These are phyloP conservation scores for Ommatoiulus sabulosus DNA, from an alignment of 2,888 invertebrate species.

Conservation along the genomic window DNA sequence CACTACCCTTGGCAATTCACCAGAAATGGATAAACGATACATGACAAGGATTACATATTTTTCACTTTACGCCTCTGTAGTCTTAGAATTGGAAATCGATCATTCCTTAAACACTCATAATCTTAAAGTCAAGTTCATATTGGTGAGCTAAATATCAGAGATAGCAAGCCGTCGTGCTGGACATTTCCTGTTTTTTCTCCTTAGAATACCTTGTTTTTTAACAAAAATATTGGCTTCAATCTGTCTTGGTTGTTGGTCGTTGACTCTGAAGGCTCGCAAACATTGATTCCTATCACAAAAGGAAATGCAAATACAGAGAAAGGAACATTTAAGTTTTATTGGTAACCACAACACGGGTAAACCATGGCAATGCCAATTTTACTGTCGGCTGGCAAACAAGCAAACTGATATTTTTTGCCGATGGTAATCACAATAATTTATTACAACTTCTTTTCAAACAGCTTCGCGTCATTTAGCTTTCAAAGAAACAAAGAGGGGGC, in stretches of 20 bases:
- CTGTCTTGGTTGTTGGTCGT: not conserved
- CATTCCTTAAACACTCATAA: not conserved
- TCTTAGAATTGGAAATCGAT: too few species aligned
- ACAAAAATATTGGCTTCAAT: not conserved
- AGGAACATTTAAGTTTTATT: not conserved
- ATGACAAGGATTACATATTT: too few species aligned
- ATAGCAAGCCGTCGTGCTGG: too few species aligned
- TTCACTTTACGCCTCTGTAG: too few species aligned
- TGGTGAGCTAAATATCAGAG: not conserved
- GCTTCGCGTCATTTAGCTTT: not conserved
- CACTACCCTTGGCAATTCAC: too few species aligned
- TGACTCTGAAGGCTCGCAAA: not conserved
- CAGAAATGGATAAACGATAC: too few species aligned
- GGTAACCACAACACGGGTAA: constrained; percentile 35
- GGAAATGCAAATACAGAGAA: not conserved
- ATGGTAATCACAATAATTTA: not conserved
- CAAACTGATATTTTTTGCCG: not conserved
- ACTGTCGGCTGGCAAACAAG: not conserved
- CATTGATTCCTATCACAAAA: not conserved
- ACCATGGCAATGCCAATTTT: constrained; percentile 17
- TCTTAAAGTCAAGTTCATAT: not conserved
- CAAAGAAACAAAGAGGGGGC: not conserved
- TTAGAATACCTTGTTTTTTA: not conserved
- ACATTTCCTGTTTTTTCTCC: not conserved
- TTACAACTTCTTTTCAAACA: not conserved